Evolutionary conservation across 2,113 vertebrate genomes (phyloP).

Genomic region (Burhinus bistriatus): DNA sequence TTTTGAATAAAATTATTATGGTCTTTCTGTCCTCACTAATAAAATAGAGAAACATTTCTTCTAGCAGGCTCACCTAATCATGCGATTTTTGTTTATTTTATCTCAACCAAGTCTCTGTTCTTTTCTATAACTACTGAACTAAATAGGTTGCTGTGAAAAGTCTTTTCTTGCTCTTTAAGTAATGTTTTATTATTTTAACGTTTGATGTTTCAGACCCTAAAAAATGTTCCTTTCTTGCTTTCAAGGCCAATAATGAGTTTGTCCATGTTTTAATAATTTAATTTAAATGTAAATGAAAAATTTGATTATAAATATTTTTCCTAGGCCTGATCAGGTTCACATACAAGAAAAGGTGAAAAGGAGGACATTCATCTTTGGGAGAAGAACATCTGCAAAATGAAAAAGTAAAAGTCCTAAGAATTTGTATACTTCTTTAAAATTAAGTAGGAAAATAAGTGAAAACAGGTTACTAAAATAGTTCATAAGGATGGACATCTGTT

Average conservation of each 20-base stretch:
- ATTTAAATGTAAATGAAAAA: constrained; percentile 46
- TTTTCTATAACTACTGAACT: not conserved
- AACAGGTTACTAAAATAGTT: not conserved
- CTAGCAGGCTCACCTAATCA: not conserved
- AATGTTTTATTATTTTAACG: not conserved
- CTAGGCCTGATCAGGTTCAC: not conserved
- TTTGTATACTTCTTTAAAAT: not conserved
- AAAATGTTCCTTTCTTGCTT: not conserved
- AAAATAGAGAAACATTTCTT: not conserved
- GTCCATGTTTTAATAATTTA: not conserved
- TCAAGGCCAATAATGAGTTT: not conserved
- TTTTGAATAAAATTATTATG: not conserved
- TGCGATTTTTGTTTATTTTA: constrained; percentile 1
- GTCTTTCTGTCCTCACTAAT: not conserved
- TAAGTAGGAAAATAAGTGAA: not conserved
- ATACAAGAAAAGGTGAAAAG: not conserved
- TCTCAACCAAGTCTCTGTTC: not conserved
- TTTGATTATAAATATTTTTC: not conserved
- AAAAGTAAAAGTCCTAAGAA: not conserved
- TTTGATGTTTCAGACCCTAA: not conserved
- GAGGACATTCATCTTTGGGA: not conserved
- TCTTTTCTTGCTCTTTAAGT: not conserved
- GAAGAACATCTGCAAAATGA: not conserved
- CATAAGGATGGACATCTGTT: not conserved
- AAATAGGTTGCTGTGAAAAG: not conserved